These are phyloP conservation scores for Epizoanthus illoricatus DNA, from an alignment of 92 coral and sea anemone species.

Conservation along the genomic window DNA sequence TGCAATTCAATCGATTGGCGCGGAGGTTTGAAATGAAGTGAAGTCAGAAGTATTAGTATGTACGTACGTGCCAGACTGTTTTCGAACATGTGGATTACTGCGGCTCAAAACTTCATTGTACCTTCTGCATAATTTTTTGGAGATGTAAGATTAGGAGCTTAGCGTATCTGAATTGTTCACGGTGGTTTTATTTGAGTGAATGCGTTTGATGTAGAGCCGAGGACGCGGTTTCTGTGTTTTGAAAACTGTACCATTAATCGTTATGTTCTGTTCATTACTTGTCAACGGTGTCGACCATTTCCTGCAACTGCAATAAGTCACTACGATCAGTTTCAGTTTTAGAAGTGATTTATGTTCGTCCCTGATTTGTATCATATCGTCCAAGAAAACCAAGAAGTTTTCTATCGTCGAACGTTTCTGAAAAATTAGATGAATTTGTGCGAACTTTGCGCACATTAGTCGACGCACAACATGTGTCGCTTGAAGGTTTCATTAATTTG, in stretches of 20 bases:
- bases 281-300: conserved; percentile 2
- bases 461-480: neutral
- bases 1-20: conserved; percentile 18
- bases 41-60: neutral
- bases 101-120: neutral
- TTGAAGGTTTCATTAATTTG: conserved; percentile 7
- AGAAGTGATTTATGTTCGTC: neutral
- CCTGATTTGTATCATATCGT: neutral
- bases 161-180: neutral
- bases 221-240: neutral
- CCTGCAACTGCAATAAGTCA: conserved; percentile 1
- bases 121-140: conserved; percentile 26
- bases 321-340: neutral
- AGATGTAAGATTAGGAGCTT: neutral
- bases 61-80: conserved; percentile 29
- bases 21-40: conserved; percentile 77
- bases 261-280: neutral
- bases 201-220: neutral
- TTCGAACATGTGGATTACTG: conserved; percentile 32
- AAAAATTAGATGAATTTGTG: neutral
- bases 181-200: neutral
- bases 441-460: neutral
- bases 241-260: neutral
- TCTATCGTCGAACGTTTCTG: neutral
- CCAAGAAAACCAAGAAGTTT: neutral